These are phyloP conservation scores for Mastomys natalensis DNA, from an alignment of 2,113 vertebrate species.

Conservation along the genomic window DNA sequence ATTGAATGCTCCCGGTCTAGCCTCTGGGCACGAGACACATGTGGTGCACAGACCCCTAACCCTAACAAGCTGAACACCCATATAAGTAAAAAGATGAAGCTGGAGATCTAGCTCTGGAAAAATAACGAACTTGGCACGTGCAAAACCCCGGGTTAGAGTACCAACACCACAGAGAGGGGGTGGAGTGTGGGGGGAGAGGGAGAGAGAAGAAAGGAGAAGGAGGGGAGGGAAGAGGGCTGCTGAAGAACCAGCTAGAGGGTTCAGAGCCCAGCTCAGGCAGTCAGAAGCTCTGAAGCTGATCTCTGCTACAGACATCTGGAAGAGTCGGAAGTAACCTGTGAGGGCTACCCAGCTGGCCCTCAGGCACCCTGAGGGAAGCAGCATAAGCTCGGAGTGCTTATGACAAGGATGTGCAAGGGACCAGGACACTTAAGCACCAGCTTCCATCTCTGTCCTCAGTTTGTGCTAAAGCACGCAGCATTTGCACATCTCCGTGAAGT, in stretches of 20 bases:
- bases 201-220: too few species aligned
- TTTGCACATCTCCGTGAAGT: slow-evolving; percentile 92
- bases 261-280: not conserved
- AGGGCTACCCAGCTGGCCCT: not conserved
- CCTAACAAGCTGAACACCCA: not conserved
- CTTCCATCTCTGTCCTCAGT: slow-evolving; percentile 84
- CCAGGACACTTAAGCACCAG: not conserved
- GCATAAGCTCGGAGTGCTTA: not conserved
- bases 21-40: not conserved
- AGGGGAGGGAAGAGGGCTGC: not conserved
- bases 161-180: not conserved
- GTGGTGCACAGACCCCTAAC: not conserved
- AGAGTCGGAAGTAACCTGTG: not conserved
- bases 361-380: too few species aligned
- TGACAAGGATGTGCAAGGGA: not conserved
- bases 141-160: not conserved
- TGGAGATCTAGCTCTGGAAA: not conserved
- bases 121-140: not conserved
- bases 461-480: slow-evolving; percentile 93
- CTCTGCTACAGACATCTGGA: not conserved
- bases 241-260: not conserved
- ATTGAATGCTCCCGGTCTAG: not conserved
- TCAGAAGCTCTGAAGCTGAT: not conserved
- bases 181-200: not conserved
- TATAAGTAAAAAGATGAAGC: not conserved